These are phyloP conservation scores for Heliconius erato DNA, from an alignment of 2,888 invertebrate genomes.

Conservation along the genomic window DNA sequence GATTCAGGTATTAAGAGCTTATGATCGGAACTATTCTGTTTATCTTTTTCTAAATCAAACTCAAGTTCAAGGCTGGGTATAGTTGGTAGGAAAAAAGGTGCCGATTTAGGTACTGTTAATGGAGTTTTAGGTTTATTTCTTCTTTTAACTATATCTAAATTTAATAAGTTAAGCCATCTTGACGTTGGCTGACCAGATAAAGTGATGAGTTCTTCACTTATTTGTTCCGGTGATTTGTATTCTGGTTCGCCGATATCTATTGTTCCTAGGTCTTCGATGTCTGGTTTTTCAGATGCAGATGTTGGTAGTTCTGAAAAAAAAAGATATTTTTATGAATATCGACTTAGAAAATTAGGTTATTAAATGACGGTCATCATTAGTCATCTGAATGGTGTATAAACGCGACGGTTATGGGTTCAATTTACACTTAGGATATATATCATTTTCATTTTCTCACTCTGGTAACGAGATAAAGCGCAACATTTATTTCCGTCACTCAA, in stretches of 20 bases:
- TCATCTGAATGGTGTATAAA: not conserved
- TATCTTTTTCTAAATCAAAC: slow-evolving; percentile 89
- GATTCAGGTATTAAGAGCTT: slow-evolving; percentile 86
- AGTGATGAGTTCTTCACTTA: slow-evolving; percentile 91
- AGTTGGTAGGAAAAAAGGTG: slow-evolving; percentile 98
- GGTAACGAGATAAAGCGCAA: not conserved
- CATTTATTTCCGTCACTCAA: not conserved
- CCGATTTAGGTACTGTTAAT: slow-evolving; percentile 92
- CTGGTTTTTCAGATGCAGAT: slow-evolving; percentile 79
- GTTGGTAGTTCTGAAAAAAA: slow-evolving; percentile 72
- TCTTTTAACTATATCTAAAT: slow-evolving; percentile 93
- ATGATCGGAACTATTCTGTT: slow-evolving; percentile 70
- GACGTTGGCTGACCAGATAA: slow-evolving; percentile 94
- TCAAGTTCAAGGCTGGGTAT: slow-evolving; percentile 92
- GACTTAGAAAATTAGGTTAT: too few species aligned
- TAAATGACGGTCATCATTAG: not conserved
- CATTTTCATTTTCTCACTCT: not conserved
- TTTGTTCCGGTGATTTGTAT: slow-evolving; percentile 91
- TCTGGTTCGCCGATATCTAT: slow-evolving; percentile 81
- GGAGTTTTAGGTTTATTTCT: slow-evolving; percentile 96
- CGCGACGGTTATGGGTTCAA: not conserved
- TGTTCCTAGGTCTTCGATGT: slow-evolving; percentile 74
- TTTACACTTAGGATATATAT: not conserved
- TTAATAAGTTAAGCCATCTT: slow-evolving; percentile 96
- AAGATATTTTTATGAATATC: not conserved